A percentile compares a stretch with the other conserved stretches of the same genome.
These are phyloP conservation scores for Leptinotarsa lineolata DNA, from an alignment of 1,140 invertebrate species.

Conservation along the genomic window DNA sequence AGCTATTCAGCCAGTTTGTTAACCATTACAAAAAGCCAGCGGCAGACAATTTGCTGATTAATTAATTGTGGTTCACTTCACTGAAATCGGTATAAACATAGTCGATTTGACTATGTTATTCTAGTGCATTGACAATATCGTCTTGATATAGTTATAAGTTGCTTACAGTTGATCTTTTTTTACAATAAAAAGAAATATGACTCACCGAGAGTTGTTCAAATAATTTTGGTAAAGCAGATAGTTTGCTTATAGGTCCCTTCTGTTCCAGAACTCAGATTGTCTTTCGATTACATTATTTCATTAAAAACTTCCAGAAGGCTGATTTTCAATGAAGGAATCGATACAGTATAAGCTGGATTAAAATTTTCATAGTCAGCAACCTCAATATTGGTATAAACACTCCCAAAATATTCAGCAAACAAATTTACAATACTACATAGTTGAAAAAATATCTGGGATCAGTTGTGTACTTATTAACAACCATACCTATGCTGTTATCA, in stretches of 20 bases:
- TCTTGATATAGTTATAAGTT: constrained; percentile 10
- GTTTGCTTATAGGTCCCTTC: constrained; percentile 15
- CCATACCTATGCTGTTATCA: too few relatives aligned
- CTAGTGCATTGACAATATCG: constrained; percentile 11
- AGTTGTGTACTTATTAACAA: too few relatives aligned
- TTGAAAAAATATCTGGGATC: too few relatives aligned
- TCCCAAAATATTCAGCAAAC: too few relatives aligned
- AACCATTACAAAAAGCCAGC: constrained; percentile 6
- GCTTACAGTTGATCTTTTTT: constrained; percentile 11
- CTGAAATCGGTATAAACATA: not conserved
- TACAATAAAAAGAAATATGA: constrained; percentile 12
- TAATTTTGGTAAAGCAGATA: constrained; percentile 10
- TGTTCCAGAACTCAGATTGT: constrained; percentile 9
- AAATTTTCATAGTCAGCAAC: constrained; percentile 5
- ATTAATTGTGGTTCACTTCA: too few relatives aligned
- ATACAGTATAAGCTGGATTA: constrained; percentile 9
- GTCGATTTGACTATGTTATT: constrained; percentile 15
- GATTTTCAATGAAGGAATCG: constrained; percentile 5
- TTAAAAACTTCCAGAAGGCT: constrained; percentile 12
- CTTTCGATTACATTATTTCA: constrained; percentile 9
- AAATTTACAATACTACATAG: too few relatives aligned
- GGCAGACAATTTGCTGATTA: not conserved
- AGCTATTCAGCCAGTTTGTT: too few relatives aligned
- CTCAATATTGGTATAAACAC: constrained; percentile 7
- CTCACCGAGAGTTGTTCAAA: constrained; percentile 13